Evolutionary conservation across 2,113 vertebrate genomes (phyloP).

Genomic region (Misgurnus anguillicaudatus): DNA sequence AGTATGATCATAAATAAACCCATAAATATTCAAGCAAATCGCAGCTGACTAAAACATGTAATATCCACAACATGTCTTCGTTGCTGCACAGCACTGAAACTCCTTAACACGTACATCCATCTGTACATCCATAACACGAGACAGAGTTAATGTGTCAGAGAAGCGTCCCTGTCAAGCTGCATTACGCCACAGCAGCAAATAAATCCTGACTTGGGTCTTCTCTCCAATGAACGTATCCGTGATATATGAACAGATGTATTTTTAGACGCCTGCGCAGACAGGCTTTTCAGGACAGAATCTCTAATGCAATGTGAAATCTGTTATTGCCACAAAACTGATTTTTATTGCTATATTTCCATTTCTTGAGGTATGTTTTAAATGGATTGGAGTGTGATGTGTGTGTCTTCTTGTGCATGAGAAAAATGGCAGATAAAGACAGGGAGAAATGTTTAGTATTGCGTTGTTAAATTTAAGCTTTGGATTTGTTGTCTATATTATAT

Average conservation of each 20-base stretch:
- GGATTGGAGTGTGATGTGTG: constrained; percentile 3
- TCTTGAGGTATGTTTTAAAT: constrained; percentile 61
- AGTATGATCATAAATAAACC: no score
- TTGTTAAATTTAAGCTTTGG: background rate
- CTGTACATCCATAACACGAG: constrained; percentile 63
- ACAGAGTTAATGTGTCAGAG: constrained; percentile 68
- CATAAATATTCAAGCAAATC: background rate
- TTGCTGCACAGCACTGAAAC: constrained; percentile 22
- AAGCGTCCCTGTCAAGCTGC: constrained; percentile 69
- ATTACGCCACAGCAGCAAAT: constrained; percentile 68
- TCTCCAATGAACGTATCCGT: constrained; percentile 77
- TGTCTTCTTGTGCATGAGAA: background rate
- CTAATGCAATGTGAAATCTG: constrained; percentile 72
- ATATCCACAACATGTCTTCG: background rate
- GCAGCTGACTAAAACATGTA: background rate
- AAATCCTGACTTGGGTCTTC: constrained; percentile 72
- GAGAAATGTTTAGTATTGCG: background rate
- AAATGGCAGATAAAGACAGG: background rate
- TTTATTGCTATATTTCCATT: constrained; percentile 66
- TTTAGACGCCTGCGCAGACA: constrained; percentile 64
- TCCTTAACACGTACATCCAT: constrained; percentile 31
- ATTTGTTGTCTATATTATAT: background rate
- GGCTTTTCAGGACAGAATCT: constrained; percentile 57
- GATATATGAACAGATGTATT: constrained; percentile 76
- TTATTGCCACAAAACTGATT: constrained; percentile 67